Evolutionary conservation across 2,113 vertebrate species (phyloP).

Genomic region (Grallaria varia): DNA sequence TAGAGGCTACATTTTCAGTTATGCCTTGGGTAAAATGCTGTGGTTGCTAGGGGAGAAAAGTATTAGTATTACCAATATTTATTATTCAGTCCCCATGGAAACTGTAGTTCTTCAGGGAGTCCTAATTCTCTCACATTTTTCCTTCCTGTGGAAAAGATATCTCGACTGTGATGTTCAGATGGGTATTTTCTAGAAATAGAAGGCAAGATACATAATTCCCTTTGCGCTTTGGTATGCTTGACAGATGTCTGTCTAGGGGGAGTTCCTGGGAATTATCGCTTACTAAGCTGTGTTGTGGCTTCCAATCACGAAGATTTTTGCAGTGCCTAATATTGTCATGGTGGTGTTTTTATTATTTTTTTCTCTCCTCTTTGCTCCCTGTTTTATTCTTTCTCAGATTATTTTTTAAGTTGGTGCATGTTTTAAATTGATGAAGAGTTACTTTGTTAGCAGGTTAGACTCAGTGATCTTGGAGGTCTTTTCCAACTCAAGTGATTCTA

Average conservation of each 20-base stretch:
- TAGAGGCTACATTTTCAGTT: background rate
- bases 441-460: background rate
- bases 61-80: slow-evolving; percentile 9
- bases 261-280: background rate
- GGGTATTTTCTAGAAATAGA: background rate
- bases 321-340: background rate
- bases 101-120: background rate
- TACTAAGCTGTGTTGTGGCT: background rate
- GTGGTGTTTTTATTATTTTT: background rate
- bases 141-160: background rate
- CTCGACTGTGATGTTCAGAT: background rate
- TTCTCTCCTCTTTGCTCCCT: background rate
- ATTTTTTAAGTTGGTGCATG: background rate
- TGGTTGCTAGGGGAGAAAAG: slow-evolving; percentile 23
- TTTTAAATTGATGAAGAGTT: background rate
- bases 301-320: background rate
- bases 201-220: background rate
- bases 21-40: background rate
- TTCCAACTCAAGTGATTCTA: background rate
- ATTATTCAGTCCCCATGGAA: slow-evolving; percentile 45
- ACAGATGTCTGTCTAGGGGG: background rate
- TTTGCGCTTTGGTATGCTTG: background rate
- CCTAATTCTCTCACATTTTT: background rate
- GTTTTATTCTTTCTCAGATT: background rate
- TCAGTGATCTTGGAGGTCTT: background rate